Conservation (phyloP, 2,113 vertebrate genomes). For the Notothenia coriiceps region DNA sequence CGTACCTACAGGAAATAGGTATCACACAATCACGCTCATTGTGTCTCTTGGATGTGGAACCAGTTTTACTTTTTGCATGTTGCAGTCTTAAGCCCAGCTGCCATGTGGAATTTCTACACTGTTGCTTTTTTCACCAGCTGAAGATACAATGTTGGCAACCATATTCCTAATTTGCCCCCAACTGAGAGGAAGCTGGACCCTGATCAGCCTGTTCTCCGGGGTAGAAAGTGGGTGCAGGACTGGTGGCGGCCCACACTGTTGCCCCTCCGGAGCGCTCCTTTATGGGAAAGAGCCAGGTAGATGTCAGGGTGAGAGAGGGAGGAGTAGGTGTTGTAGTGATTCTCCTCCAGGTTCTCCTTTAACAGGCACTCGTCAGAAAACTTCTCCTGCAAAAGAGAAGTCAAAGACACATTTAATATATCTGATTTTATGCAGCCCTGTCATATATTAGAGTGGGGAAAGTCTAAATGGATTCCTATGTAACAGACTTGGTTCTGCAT, state of each 20-base stretch:
- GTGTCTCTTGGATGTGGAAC: background rate
- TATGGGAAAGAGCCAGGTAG: slow-evolving; percentile 78
- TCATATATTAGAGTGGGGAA: background rate
- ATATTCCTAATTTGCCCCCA: background rate
- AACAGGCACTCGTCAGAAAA: slow-evolving; percentile 80
- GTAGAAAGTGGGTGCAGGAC: slow-evolving; percentile 78
- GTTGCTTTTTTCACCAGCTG: slow-evolving; percentile 1
- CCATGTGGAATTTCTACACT: background rate
- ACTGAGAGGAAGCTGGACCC: background rate
- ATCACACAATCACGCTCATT: background rate
- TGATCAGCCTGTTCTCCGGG: slow-evolving; percentile 45
- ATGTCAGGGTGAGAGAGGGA: slow-evolving; percentile 62
- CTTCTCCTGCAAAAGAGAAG: slow-evolving; percentile 53
- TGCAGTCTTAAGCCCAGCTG: background rate
- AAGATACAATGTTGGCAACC: background rate
- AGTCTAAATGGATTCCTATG: background rate
- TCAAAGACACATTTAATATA: background rate
- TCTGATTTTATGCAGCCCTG: too few species aligned
- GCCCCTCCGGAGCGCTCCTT: slow-evolving; percentile 71
- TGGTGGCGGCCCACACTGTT: slow-evolving; percentile 59
- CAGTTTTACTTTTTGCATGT: background rate
- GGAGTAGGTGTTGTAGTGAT: slow-evolving; percentile 82
- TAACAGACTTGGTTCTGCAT: background rate
- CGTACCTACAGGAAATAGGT: background rate
- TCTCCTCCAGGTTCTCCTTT: slow-evolving; percentile 81